Evolutionary conservation across 2,797 vertebrate species (phyloP).

Genomic region (Huso huso): DNA sequence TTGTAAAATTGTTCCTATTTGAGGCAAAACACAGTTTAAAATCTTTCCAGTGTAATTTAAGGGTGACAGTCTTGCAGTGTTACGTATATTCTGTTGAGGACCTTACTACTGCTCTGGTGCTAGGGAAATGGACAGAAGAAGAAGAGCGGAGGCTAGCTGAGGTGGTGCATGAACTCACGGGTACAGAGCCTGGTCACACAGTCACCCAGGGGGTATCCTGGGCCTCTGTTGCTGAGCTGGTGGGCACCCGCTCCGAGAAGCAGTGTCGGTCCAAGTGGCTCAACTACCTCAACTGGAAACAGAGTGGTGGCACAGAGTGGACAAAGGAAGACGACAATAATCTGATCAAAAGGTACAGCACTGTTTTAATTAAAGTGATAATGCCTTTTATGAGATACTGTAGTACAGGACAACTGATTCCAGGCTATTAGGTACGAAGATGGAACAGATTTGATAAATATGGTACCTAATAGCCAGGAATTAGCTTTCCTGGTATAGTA

Average conservation of each 20-base stretch:
- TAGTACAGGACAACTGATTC: no score
- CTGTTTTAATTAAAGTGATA: no score
- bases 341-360: slow-evolving; percentile 69
- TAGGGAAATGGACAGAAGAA: slow-evolving; percentile 96
- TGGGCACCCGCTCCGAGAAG: slow-evolving; percentile 92
- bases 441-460: no score
- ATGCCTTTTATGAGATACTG: no score
- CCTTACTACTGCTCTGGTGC: slow-evolving; percentile 12
- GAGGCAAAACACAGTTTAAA: no score
- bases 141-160: slow-evolving; percentile 87
- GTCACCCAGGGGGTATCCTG: slow-evolving; percentile 95
- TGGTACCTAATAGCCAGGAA: no score
- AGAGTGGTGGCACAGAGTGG: slow-evolving; percentile 96
- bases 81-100: no score
- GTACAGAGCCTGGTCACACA: slow-evolving; percentile 81
- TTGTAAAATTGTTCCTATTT: no score
- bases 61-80: no score
- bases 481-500: no score
- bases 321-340: slow-evolving; percentile 95
- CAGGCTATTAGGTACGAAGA: no score
- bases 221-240: slow-evolving; percentile 87
- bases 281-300: slow-evolving; percentile 99
- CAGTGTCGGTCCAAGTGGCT: slow-evolving; percentile 98
- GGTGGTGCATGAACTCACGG: slow-evolving; percentile 92
- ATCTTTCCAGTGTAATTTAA: no score